A percentile compares a stretch with the other conserved stretches of the same genome.
Conservation (phyloP, 2,797 vertebrate genomes). For the Apodemus agrarius region DNA sequence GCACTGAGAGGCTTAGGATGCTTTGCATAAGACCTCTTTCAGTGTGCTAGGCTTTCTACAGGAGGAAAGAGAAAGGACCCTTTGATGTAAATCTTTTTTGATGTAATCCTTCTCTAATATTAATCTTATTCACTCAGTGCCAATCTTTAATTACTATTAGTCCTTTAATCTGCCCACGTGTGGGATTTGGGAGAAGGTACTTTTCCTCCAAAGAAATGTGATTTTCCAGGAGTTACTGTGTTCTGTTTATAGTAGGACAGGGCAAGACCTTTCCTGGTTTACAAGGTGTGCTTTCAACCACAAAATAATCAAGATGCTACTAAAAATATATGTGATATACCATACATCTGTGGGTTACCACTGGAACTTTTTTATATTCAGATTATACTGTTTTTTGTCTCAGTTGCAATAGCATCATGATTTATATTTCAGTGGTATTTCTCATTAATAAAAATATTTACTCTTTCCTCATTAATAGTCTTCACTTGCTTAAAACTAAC, state of each 20-base stretch:
- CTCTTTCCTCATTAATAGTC: not conserved
- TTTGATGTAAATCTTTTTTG: conserved; percentile 79
- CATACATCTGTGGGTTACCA: not conserved
- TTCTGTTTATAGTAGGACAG: not conserved
- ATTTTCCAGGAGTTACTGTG: conserved; percentile 53
- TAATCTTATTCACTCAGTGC: conserved; percentile 75
- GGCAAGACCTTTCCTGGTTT: not conserved
- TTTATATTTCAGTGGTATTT: not conserved
- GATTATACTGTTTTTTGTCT: not conserved
- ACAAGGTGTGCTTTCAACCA: not conserved
- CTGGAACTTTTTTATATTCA: not conserved
- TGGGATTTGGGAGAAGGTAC: conserved; percentile 26
- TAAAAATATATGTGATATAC: not conserved
- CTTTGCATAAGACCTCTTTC: conserved; percentile 71
- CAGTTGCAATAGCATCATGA: not conserved
- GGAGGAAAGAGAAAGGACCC: conserved; percentile 68
- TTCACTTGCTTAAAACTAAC: conserved; percentile 34
- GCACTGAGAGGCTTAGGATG: conserved; percentile 63
- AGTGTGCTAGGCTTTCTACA: conserved; percentile 50
- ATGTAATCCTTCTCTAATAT: conserved; percentile 76
- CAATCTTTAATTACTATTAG: conserved; percentile 80
- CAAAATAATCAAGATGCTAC: not conserved
- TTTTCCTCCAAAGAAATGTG: conserved; percentile 71
- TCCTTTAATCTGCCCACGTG: conserved; percentile 67
- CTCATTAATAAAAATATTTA: conserved; percentile 38